Conservation (phyloP, 2,113 vertebrate genomes). For the Mormyrus iriodes region DNA sequence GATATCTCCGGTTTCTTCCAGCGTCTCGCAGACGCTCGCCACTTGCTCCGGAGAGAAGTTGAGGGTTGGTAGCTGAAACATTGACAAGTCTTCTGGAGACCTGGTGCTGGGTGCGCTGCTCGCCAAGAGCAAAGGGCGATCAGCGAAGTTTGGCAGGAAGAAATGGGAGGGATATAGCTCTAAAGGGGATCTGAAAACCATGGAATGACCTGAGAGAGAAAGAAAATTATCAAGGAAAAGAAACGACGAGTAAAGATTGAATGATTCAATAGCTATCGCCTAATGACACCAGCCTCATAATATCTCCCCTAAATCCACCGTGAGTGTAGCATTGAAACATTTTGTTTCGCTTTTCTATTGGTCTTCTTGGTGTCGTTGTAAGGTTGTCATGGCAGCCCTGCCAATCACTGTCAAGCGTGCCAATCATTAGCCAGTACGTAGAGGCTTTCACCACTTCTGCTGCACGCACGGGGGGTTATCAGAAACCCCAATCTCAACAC, state of each 20-base stretch:
- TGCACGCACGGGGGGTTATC: conserved; percentile 67
- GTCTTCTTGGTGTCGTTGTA: conserved; percentile 97
- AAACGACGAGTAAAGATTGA: conserved; percentile 88
- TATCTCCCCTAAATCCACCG: conserved; percentile 99
- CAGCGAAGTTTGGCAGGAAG: conserved; percentile 98
- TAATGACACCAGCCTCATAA: conserved; percentile 99
- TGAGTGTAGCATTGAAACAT: conserved; percentile 99
- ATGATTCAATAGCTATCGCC: conserved; percentile 96
- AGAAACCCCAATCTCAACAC: conserved; percentile 84
- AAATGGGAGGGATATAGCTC: conserved; percentile 99
- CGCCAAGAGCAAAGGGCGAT: conserved; percentile 92
- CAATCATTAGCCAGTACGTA: conserved; percentile 99
- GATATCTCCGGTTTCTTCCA: conserved; percentile 99
- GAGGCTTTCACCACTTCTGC: conserved; percentile 91
- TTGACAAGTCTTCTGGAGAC: conserved; percentile 98
- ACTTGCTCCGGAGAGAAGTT: conserved; percentile 99
- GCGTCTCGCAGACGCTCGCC: conserved; percentile 99
- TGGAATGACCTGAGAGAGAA: conserved; percentile 93
- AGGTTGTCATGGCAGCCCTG: conserved; percentile 98
- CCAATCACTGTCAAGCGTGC: conserved; percentile 99
- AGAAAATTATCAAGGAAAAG: conserved; percentile 75
- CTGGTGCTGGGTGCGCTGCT: conserved; percentile 81
- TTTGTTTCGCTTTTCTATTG: conserved; percentile 99
- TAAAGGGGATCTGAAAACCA: conserved; percentile 99
- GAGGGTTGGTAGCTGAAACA: conserved; percentile 99